phyloP scores from a whole-genome alignment of 2,888 invertebrate genomes.

The Altica lythri region DNA sequence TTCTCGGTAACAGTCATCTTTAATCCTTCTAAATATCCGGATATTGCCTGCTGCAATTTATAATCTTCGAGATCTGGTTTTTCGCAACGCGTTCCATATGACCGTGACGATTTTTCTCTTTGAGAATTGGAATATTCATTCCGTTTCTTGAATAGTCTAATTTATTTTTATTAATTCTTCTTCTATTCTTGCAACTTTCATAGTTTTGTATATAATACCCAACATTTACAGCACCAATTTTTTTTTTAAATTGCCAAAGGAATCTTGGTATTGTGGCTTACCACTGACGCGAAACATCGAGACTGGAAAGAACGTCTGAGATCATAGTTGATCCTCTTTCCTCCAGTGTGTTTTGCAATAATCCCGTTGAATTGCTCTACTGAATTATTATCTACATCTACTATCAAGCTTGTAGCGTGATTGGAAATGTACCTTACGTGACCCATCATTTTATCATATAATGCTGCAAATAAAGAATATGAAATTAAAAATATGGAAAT shows the following conservation, averaged over 20 bases:
- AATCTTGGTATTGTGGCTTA: background rate
- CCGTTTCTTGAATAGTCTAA: slow-evolving; percentile 3
- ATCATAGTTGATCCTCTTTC: slow-evolving; percentile 11
- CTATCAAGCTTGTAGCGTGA: slow-evolving; percentile 1
- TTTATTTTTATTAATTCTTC: slow-evolving; percentile 1
- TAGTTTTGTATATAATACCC: slow-evolving; percentile 4
- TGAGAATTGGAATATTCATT: slow-evolving; percentile 3
- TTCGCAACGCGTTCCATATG: background rate
- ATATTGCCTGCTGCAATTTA: background rate
- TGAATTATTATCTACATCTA: slow-evolving; percentile 5
- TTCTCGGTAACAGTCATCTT: background rate
- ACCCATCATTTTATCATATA: slow-evolving; percentile 15
- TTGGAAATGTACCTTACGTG: slow-evolving; percentile 5
- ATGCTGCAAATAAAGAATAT: slow-evolving; percentile 3
- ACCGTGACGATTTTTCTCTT: background rate
- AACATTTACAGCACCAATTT: slow-evolving; percentile 5
- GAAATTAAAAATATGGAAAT: slow-evolving; percentile 1
- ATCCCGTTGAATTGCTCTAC: slow-evolving; percentile 15
- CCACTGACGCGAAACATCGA: slow-evolving; percentile 7
- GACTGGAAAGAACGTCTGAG: slow-evolving; percentile 5
- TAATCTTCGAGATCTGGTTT: slow-evolving; percentile 1
- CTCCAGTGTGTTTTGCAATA: slow-evolving; percentile 9
- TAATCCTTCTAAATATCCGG: slow-evolving; percentile 2
- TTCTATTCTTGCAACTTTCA: slow-evolving; percentile 3
- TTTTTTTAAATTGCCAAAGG: no score